phyloP scores from a whole-genome alignment of 2,888 invertebrate genomes.

The Pseudococcus viburni region DNA sequence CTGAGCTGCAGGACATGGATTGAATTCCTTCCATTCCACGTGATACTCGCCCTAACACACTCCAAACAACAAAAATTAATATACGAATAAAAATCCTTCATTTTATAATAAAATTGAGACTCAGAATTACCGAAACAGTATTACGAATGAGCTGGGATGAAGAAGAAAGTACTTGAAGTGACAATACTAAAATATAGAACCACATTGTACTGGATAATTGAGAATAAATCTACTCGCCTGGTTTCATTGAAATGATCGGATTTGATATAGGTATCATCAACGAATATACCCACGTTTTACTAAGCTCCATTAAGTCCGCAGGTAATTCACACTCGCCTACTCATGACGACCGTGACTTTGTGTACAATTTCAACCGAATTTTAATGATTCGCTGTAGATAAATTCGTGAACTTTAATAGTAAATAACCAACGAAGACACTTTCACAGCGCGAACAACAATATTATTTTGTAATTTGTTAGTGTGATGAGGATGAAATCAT shows the following conservation, averaged over 20 bases:
- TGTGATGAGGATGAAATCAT: too few relatives aligned
- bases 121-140: not conserved
- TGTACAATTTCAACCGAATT: too few relatives aligned
- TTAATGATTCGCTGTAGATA: too few relatives aligned
- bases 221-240: not conserved
- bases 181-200: not conserved
- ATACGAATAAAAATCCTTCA: not conserved
- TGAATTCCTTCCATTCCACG: conserved; percentile 1
- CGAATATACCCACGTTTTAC: too few relatives aligned
- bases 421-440: too few relatives aligned
- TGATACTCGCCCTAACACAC: not conserved
- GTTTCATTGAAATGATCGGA: not conserved
- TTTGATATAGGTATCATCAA: not conserved
- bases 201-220: not conserved
- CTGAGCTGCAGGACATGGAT: not conserved
- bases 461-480: too few relatives aligned
- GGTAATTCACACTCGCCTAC: too few relatives aligned
- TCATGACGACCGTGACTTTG: too few relatives aligned
- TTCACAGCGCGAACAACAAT: too few relatives aligned
- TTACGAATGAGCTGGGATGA: not conserved
- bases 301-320: too few relatives aligned
- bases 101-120: not conserved
- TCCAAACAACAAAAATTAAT: too few relatives aligned
- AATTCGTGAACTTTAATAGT: too few relatives aligned
- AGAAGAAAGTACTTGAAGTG: not conserved